Base-by-base conservation (phyloP, 2,113 vertebrate genomes). In the Pomatorhinus ruficollis region DNA sequence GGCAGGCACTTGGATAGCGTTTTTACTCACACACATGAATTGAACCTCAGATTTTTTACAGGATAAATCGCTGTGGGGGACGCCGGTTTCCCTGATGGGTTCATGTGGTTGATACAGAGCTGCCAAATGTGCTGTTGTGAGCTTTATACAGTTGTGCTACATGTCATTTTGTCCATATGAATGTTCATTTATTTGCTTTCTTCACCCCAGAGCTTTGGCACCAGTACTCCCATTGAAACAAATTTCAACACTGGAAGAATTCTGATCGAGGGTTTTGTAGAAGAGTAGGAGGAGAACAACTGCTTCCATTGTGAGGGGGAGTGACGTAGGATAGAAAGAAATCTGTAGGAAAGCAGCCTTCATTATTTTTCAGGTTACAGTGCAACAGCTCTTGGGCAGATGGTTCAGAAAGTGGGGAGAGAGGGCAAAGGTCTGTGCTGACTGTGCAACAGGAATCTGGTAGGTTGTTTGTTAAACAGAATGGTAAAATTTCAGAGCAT, bases 41-140 rank as follows among this genome's bases (percentile, higher is more conserved):
- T 59, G 47, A 87, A 75, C 33, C 23, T 68, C 64, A 22, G 35
- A 20, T 88, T 59, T 83, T 69, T 74, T 77, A 61, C 7, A 2
- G 45, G 50, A 11, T 5, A 50, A 35, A 50, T 54, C 0, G 0
- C 17, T 5, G 39, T 0, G 0, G 20, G 63, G 23, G 7, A 30
- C 6, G 19, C 23, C 24, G 12, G 33, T 90, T 94, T 91, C 49
- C 28, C 35, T 68, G 35, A 20, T 52, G 56, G 47, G 56, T 68
- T 90, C n/a, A 12, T 77, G 54, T 53, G 63, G n/a, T 45, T 76
- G 75, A 61, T 52, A 9, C 59, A 15, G 59, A 88, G 33, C 79
- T 95, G 54, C 71, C 54, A 74, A 24, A 39, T 30, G 21, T 64
- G 71, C 30, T 85, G 11, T 49, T 66, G 20, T 1, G 33, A 69